Evolutionary conservation across 2,113 vertebrate genomes (phyloP).

Genomic region (Gadus macrocephalus): DNA sequence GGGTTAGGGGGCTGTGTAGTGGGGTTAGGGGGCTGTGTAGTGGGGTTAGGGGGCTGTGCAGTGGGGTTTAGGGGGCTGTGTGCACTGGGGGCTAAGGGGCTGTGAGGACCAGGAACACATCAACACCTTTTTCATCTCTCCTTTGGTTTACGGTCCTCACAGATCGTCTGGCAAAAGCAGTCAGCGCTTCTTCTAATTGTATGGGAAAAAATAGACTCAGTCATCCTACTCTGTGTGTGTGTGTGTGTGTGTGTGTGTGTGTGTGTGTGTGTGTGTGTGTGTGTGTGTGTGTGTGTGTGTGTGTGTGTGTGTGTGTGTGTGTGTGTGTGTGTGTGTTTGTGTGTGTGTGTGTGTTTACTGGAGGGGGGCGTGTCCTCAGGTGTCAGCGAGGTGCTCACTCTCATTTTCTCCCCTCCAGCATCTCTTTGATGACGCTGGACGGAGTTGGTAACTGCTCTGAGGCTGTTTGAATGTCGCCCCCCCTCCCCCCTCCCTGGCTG

Average conservation of each 20-base stretch:
- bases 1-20: too few species aligned
- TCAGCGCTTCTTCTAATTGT: not conserved
- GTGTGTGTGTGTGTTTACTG: conserved; percentile 33
- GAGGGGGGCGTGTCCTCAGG: conserved; percentile 52
- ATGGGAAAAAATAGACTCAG: not conserved
- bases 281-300: conserved; percentile 7
- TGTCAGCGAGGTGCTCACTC: conserved; percentile 49
- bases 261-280: not conserved
- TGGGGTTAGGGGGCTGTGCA: too few species aligned
- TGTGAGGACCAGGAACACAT: not conserved
- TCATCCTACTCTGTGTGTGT: not conserved
- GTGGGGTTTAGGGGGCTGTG: too few species aligned
- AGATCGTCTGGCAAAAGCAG: not conserved
- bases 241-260: not conserved
- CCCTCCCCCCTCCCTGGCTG: not conserved
- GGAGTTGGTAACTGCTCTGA: conserved; percentile 30
- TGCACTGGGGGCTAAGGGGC: too few species aligned
- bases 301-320: not conserved
- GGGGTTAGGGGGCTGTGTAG: too few species aligned
- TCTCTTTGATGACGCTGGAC: conserved; percentile 48
- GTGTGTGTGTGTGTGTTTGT: conserved; percentile 3
- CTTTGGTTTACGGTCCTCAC: not conserved
- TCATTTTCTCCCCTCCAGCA: conserved; percentile 54
- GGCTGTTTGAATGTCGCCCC: conserved; percentile 22
- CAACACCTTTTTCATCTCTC: not conserved